Evolutionary conservation across 1,140 invertebrate species (phyloP).

Genomic region (Danaus plexippus): DNA sequence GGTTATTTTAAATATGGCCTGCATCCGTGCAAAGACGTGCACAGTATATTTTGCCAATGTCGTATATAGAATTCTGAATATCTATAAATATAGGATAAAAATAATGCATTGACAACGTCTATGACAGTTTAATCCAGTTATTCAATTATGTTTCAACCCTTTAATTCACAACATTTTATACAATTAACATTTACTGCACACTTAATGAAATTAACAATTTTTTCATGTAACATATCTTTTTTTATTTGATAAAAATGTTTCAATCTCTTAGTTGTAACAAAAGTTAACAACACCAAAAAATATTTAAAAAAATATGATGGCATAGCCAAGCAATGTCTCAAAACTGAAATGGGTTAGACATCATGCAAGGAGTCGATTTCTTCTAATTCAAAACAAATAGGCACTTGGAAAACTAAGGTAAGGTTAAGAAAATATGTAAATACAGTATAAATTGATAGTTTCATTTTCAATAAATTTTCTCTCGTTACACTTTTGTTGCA

Average conservation of each 20-base stretch:
- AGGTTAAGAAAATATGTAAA: slow-evolving; percentile 29
- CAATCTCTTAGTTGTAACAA: slow-evolving; percentile 15
- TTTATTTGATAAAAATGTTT: slow-evolving; percentile 19
- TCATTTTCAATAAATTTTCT: slow-evolving; percentile 51
- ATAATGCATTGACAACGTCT: slow-evolving; percentile 21
- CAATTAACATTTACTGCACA: slow-evolving; percentile 17
- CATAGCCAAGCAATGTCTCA: slow-evolving; percentile 9
- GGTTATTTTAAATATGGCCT: too few species aligned
- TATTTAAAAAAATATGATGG: slow-evolving; percentile 4
- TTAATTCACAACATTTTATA: slow-evolving; percentile 17
- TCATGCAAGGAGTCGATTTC: slow-evolving; percentile 2
- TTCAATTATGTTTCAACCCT: slow-evolving; percentile 14
- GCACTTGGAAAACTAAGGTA: slow-evolving; percentile 43
- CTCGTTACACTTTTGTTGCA: slow-evolving; percentile 64
- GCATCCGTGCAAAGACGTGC: neutral
- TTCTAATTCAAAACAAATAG: slow-evolving; percentile 25
- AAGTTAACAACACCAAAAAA: slow-evolving; percentile 11
- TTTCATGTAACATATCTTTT: slow-evolving; percentile 13
- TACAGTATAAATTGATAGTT: slow-evolving; percentile 43
- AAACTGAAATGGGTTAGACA: slow-evolving; percentile 8
- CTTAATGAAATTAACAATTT: slow-evolving; percentile 18
- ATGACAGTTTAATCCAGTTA: slow-evolving; percentile 23
- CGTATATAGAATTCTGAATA: too few species aligned
- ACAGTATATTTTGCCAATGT: neutral
- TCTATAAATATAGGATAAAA: slow-evolving; percentile 8